Base-by-base conservation (phyloP, 35 echinoderm and acorn worm genomes). In the Chiridota heheva region DNA sequence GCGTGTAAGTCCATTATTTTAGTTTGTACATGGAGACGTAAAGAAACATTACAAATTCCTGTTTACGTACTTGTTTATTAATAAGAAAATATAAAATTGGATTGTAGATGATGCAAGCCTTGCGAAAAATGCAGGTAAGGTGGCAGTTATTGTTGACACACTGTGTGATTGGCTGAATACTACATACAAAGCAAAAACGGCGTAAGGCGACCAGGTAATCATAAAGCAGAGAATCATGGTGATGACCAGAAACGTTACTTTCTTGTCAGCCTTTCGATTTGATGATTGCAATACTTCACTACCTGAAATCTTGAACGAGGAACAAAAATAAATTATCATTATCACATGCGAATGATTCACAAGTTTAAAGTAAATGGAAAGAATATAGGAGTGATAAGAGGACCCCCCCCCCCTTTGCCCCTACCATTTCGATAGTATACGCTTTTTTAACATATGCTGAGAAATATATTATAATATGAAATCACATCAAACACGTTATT, bases 51-150 rank as follows among this genome's bases (percentile, higher is more conserved):
- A 66, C 28, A 66, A 13, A 66, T 13, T 72, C 17, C 15, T 12
- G 30, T 16, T 13, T 18, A 72, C 81, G 44, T 17, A 96, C 91
- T 82, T 96, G 86, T 81, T 89, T 83, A 42, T 96, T 96, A 10
- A 96, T 27, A 36, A 86, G 72, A 62, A 96, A 96, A 43, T 96
- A 96, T 16, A 96, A 84, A 39, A 96, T 81, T 2, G 91, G 91
- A 69, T 96, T 96, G 41, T 96, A 90, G 1, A 96, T 69, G 1
- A 87, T 96, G 47, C 91, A 90, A 3, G 82, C 12, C 45, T 96
- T 96, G 91, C 91, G 65, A 96, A 89, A 22, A 96, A 77, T 49
- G 86, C 22, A 6, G 91, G 91, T 2, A 86, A 18, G 13, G 86
- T 85, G 0, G 67, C 91, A 5, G 72, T 42, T 4, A 89, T 29